Conservation (phyloP, 1,140 invertebrate species). For the Microplitis mediator region DNA sequence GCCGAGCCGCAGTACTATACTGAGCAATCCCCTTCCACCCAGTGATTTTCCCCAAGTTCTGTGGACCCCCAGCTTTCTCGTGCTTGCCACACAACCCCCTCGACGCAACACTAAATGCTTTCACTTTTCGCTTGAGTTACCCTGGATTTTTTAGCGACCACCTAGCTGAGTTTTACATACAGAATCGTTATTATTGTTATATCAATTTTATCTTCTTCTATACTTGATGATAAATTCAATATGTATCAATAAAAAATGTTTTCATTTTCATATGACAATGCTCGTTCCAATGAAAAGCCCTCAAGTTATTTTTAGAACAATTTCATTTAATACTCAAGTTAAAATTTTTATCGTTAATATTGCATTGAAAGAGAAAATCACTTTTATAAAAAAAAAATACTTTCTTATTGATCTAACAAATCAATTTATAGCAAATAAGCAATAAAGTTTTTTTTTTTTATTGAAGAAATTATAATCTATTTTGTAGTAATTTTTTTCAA, state of each 20-base stretch:
- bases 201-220: slow-evolving; percentile 14
- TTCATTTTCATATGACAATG: neutral
- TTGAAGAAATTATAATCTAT: too few relatives aligned
- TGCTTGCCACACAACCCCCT: slow-evolving; percentile 12
- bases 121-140: slow-evolving; percentile 41
- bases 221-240: neutral
- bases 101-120: slow-evolving; percentile 42
- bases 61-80: slow-evolving; percentile 18
- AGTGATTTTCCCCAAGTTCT: slow-evolving; percentile 35
- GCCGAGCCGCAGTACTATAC: slow-evolving; percentile 39
- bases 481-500: too few relatives aligned
- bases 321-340: too few relatives aligned
- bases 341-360: too few relatives aligned
- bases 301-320: too few relatives aligned
- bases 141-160: neutral
- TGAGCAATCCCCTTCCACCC: slow-evolving; percentile 43
- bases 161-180: slow-evolving; percentile 5
- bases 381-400: too few relatives aligned
- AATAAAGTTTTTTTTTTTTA: too few relatives aligned
- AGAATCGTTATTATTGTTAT: slow-evolving; percentile 31
- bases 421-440: too few relatives aligned
- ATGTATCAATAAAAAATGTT: slow-evolving; percentile 24
- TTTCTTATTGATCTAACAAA: too few relatives aligned
- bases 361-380: too few relatives aligned
- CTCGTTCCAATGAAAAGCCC: too few relatives aligned